These are phyloP conservation scores for Vanessa atalanta DNA, from an alignment of 1,140 invertebrate genomes.

Conservation along the genomic window DNA sequence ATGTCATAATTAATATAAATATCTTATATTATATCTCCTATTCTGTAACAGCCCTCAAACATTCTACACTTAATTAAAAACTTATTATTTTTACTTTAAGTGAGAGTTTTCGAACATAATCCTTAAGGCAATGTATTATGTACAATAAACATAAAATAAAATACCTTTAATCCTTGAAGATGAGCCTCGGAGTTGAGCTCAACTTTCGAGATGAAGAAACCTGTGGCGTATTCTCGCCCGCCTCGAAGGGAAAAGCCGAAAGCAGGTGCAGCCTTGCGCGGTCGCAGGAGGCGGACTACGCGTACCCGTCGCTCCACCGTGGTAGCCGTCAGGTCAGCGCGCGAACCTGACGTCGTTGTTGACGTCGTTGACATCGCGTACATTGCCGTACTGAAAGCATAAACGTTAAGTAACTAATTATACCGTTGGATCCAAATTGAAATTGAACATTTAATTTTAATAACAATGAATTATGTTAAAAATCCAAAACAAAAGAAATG, in stretches of 20 bases:
- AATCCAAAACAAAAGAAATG: too few relatives aligned
- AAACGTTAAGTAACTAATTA: background rate
- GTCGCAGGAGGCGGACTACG: conserved; percentile 71
- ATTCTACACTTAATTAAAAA: too few relatives aligned
- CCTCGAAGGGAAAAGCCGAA: conserved; percentile 95
- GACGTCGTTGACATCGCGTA: conserved; percentile 73
- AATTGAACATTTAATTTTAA: too few relatives aligned
- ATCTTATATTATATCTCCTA: background rate
- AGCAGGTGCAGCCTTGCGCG: conserved; percentile 64
- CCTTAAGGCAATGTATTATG: background rate
- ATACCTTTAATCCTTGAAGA: conserved; percentile 90
- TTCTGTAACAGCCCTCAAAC: too few relatives aligned
- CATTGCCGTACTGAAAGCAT: conserved; percentile 48
- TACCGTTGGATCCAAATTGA: too few relatives aligned
- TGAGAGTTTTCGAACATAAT: too few relatives aligned
- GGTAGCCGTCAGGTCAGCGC: conserved; percentile 44
- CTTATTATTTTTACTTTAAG: too few relatives aligned
- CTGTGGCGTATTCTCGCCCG: conserved; percentile 94
- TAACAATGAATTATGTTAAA: too few relatives aligned
- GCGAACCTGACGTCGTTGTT: conserved; percentile 70
- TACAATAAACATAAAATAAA: background rate
- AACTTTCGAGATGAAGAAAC: conserved; percentile 95
- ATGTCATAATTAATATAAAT: background rate
- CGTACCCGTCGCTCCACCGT: conserved; percentile 66
- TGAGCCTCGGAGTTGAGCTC: conserved; percentile 92